Evolutionary conservation across 1,140 invertebrate species (phyloP).

Genomic region (Cydia splendana): DNA sequence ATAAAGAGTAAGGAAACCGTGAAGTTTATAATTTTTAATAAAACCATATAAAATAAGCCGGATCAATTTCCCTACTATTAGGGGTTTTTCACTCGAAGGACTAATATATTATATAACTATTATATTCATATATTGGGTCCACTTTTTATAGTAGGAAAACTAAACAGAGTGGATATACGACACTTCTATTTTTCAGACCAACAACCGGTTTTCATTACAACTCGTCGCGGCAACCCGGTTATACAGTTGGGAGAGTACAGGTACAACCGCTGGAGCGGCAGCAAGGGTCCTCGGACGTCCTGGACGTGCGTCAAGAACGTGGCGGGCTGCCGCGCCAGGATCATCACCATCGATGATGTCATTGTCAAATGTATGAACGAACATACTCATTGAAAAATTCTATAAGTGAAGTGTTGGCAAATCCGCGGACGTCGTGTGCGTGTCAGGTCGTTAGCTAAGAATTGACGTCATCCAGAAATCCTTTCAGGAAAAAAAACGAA

Average conservation of each 20-base stretch:
- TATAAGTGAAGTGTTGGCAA: background rate
- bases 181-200: constrained; percentile 34
- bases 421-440: background rate
- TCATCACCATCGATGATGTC: constrained; percentile 42
- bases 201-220: constrained; percentile 24
- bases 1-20: too few species aligned
- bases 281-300: constrained; percentile 35
- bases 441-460: too few species aligned
- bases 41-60: too few species aligned
- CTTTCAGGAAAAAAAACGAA: too few species aligned
- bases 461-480: too few species aligned
- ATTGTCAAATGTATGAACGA: constrained; percentile 42
- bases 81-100: too few species aligned
- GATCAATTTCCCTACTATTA: too few species aligned
- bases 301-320: constrained; percentile 47
- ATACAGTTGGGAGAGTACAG: constrained; percentile 37
- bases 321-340: constrained; percentile 45
- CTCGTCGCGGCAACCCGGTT: constrained; percentile 36
- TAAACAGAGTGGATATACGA: too few species aligned
- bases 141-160: too few species aligned
- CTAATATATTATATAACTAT: too few species aligned
- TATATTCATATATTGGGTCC: too few species aligned
- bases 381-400: constrained; percentile 43
- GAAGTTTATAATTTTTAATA: too few species aligned
- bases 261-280: constrained; percentile 33